phyloP scores from a whole-genome alignment of 2,888 invertebrate species.

The Blera fallax region DNA sequence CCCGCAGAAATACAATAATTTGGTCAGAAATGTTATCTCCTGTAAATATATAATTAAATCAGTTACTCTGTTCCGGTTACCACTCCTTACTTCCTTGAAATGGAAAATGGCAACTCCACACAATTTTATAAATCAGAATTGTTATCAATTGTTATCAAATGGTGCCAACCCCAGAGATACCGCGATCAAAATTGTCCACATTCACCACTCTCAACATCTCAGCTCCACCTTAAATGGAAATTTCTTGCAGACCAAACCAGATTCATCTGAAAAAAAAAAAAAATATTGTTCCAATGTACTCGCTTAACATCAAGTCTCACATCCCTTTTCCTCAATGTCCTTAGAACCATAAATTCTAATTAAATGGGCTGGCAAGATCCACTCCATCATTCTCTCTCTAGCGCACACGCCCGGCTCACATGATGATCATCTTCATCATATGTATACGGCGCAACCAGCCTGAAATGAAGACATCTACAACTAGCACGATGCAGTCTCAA shows the following conservation, averaged over 20 bases:
- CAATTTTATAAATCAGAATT: no score
- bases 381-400: slow-evolving; percentile 56
- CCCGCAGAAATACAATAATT: no score
- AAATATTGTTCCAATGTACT: background rate
- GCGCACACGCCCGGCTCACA: slow-evolving; percentile 27
- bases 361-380: slow-evolving; percentile 62
- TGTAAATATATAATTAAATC: no score
- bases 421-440: slow-evolving; percentile 48
- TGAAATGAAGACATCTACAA: slow-evolving; percentile 66
- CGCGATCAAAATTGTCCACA: no score
- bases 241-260: background rate
- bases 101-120: no score
- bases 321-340: slow-evolving; percentile 30
- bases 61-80: no score
- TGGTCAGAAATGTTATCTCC: no score
- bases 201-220: background rate
- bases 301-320: background rate
- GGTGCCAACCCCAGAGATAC: no score
- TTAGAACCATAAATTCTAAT: slow-evolving; percentile 67
- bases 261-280: no score
- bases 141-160: no score
- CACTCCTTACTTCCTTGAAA: no score
- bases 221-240: slow-evolving; percentile 6
- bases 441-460: background rate
- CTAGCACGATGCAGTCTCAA: slow-evolving; percentile 67